Base-by-base conservation (phyloP, 2,113 vertebrate species). In the Sapayoa aenigma region DNA sequence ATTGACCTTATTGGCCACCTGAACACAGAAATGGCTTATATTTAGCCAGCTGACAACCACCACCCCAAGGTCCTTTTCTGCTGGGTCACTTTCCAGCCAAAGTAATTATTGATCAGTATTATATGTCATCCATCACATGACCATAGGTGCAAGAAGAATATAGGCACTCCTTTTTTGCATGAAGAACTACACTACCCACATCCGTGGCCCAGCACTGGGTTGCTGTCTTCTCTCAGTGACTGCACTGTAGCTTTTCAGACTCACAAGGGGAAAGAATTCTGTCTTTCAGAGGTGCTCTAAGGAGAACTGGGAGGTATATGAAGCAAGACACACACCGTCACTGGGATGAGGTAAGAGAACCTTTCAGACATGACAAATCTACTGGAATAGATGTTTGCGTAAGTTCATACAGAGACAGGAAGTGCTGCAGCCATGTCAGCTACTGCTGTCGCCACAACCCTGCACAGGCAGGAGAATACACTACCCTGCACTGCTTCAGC, bases 381-480 rank as follows among this genome's bases (percentile, higher is more conserved):
- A 24, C 42, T 63, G 10, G 6, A 63, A 58, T 3, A 52, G 68
- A 50, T 63, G 75, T 58, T 58, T 6, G 18, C 21, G 28, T 6
- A 2, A 1, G 1, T 24, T 68, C 23, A 42, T 50, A 9, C 23
- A 71, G 42, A 69, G 22, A 37, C 15, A 33, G 62, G 24, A 89
- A 63, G 11, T 0, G 1, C 33, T 46, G 24, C 33, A 74, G 67
- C 10, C 12, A 14, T 2, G 1, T 79, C 30, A 3, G 2, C 15
- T 2, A 1, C 21, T 60, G 16, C 4, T 4, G 2, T 68, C 42
- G 41, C 68, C 12, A 23, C 3, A 1, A 11, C 67, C 33, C 28
- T 49, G n/a, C 18, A 24, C 25, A 9, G 2, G 11, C 30, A 58
- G 12, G 23, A 30, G 30, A 56, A 41, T n/a, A 39, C 5, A 2